Conservation (phyloP, 2,797 vertebrate genomes). For the Oreortyx pictus region DNA sequence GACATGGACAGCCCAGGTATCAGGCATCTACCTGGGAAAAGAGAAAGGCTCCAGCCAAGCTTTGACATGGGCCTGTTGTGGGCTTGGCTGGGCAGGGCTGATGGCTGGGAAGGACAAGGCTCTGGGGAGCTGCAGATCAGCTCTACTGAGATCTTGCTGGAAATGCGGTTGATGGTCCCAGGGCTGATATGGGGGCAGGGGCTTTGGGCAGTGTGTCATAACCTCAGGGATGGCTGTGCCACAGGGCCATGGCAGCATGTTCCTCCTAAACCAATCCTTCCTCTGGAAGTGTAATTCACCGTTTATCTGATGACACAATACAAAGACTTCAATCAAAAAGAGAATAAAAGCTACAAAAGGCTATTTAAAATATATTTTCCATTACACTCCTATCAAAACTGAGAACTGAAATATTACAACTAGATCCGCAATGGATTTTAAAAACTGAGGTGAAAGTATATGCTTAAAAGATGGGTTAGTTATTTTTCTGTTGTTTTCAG, state of each 20-base stretch:
- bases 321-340: neutral
- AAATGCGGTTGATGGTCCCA: neutral
- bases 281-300: neutral
- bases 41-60: accelerated
- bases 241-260: neutral
- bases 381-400: neutral
- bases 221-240: neutral
- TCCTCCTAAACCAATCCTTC: neutral
- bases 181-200: neutral
- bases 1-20: accelerated
- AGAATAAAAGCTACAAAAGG: neutral
- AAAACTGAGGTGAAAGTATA: neutral
- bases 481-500: neutral
- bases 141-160: accelerated
- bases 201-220: accelerated
- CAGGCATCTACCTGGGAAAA: neutral
- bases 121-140: neutral
- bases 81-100: accelerated
- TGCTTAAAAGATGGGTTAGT: neutral
- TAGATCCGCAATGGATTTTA: neutral
- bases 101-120: accelerated
- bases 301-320: neutral
- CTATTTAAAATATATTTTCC: neutral
- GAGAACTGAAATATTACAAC: neutral
- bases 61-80: accelerated